Evolutionary conservation across 1,140 invertebrate species (phyloP).

Genomic region (Chironomus tepperi): DNA sequence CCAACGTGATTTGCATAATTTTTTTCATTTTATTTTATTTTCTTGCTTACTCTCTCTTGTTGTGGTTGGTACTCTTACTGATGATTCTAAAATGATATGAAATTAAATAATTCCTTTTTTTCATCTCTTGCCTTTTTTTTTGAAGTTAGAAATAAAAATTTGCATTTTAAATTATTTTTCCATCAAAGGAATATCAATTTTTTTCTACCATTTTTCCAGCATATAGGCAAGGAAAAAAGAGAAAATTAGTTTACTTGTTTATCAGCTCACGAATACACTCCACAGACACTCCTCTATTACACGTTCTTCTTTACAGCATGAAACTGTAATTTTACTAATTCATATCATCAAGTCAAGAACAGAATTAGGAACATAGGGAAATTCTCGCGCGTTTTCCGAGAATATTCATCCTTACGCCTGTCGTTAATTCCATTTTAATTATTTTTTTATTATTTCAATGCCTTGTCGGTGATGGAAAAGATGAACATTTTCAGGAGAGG

Average conservation of each 20-base stretch:
- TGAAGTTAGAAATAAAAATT: neutral
- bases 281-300: neutral
- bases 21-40: neutral
- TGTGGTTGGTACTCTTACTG: neutral
- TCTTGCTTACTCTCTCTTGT: neutral
- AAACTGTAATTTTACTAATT: too few species aligned
- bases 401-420: neutral
- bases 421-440: conserved; percentile 22
- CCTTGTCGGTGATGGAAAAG: neutral
- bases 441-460: conserved; percentile 9
- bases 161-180: neutral
- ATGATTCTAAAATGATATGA: neutral
- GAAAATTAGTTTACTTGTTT: neutral
- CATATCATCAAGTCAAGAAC: neutral
- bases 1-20: conserved; percentile 1
- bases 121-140: neutral
- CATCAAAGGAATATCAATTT: neutral
- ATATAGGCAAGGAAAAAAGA: neutral
- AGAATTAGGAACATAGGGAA: neutral
- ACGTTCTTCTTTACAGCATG: neutral
- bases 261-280: too few species aligned
- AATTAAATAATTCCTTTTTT: neutral
- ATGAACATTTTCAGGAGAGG: neutral
- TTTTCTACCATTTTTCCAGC: neutral
- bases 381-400: neutral